Base-by-base conservation (phyloP, 2,888 invertebrate genomes). In the Andrena camellia region DNA sequence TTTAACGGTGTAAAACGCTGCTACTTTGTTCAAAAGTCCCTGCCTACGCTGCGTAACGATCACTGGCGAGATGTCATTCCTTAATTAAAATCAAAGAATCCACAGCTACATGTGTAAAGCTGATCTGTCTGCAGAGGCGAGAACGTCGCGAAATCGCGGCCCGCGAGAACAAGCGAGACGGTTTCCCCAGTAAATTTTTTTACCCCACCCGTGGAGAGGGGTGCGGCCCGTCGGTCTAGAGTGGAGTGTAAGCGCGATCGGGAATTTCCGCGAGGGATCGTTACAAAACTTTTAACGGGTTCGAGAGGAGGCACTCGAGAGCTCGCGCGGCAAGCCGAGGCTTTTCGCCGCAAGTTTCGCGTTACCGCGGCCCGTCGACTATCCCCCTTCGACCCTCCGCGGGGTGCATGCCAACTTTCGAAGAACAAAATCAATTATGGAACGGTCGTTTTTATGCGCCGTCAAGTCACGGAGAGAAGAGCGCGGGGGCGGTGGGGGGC, bases 341-440 rank as follows among this genome's bases (percentile, higher is more conserved):
- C 89, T 89, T 83, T 86, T 76, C 86, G 76, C 81, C 77, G 72
- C 85, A 90, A 92, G 91, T 90, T 92, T 90, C 83, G 80, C 90
- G 87, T 90, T 88, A 87, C 87, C 82, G 66, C 84, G 76, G 74
- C 74, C 78, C 73, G 78, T 80, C 33, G 52, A 7, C 77, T 81
- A 77, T 84, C 54, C 33, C 31, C 50, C 68, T 52, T 35, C 66
- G 31, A 13, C 72, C 42, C 54, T 13, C 42, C 54, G 4, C n/a
- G 50, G 90, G 89, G 88, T 88, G 91, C 90, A 91, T 90, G 88
- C 91, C 89, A 91, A 90, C 90, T 91, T 90, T 81, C 86, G 80
- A 90, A 89, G 91, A 92, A 92, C 91, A 92, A 92, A 92, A 92
- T 92, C 92, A 92, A 92, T 92, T 92, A 92, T 92, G 90, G 84